Evolutionary conservation across 2,888 invertebrate species (phyloP).

Genomic region (Aphrophora alni): DNA sequence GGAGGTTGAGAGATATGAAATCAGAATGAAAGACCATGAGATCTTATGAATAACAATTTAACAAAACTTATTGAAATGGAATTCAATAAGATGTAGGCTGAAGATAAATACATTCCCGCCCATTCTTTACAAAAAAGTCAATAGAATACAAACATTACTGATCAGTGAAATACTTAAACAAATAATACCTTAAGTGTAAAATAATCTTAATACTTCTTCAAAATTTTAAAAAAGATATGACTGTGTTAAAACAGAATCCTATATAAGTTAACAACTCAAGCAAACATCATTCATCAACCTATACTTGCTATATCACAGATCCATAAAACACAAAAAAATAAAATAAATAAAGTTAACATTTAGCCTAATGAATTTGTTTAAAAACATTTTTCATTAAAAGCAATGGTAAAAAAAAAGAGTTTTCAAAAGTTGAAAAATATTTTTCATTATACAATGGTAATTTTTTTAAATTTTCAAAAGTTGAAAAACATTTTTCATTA

Average conservation of each 20-base stretch:
- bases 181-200: not conserved
- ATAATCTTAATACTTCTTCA: not conserved
- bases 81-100: too few species aligned
- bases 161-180: not conserved
- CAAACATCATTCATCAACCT: not conserved
- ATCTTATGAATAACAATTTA: too few species aligned
- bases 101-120: too few species aligned
- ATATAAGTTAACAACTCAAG: not conserved
- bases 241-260: too few species aligned
- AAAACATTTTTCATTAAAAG: not conserved
- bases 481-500: too few species aligned
- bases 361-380: not conserved
- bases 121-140: too few species aligned
- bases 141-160: too few species aligned
- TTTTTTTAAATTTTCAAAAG: too few species aligned
- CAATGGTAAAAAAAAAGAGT: not conserved
- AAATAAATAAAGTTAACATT: not conserved
- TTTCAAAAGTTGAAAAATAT: not conserved
- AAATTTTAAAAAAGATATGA: not conserved
- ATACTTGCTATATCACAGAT: not conserved
- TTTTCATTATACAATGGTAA: too few species aligned
- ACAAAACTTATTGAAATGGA: too few species aligned
- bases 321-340: not conserved
- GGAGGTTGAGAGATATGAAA: too few species aligned
- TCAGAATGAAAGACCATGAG: too few species aligned